Evolutionary conservation across 2,113 vertebrate genomes (phyloP), one percentile per base, ranked within the genome.

Genomic region (Anseranas semipalmata): DNA sequence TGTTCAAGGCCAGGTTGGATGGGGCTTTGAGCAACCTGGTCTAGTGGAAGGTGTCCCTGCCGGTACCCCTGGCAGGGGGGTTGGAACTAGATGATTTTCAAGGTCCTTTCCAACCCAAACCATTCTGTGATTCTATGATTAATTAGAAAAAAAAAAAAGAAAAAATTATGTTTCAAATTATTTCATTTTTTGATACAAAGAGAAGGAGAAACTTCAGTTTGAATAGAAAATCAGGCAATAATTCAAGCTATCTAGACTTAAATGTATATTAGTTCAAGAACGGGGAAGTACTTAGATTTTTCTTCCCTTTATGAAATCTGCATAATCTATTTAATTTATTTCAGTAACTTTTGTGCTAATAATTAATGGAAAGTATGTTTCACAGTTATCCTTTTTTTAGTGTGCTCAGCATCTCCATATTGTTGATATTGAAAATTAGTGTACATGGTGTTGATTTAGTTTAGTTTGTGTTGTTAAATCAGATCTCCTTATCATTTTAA

Each of bases 361-460:
- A 59, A 79, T n/a, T 60, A 88, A 79, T 67, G 11, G 11, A 53
- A 93, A 65, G 2, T 32, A 4, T 41, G 1, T 71, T 84, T 83
- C 65, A 63, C 17, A 68, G 46, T 35, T 37, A 41, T 11, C 3
- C 0, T 4, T 9, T 82, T 82, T 71, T 78, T 65, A 30, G 3
- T 46, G 7, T 43, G 19, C 33, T 83, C 16, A 1, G 5, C 14
- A 41, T 78, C 12, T 91, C 66, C 0, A 0, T 66, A 39, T 2
- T 62, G 16, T 53, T 75, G 52, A 71, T 85, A 62, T 21, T 48
- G 24, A 90, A 88, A 59, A 79, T 80, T 30, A 79, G 24, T 71
- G 10, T 83, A 19, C 3, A 1, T 13, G 56, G 24, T 30, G 43
- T 24, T 79, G 43, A 27, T 15, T 53, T 77, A 63, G 24, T 77